Percentiles rank a stretch among this genome's conserved stretches.
phyloP scores from a whole-genome alignment of 2,888 invertebrate genomes.

The Napeogenes inachia region DNA sequence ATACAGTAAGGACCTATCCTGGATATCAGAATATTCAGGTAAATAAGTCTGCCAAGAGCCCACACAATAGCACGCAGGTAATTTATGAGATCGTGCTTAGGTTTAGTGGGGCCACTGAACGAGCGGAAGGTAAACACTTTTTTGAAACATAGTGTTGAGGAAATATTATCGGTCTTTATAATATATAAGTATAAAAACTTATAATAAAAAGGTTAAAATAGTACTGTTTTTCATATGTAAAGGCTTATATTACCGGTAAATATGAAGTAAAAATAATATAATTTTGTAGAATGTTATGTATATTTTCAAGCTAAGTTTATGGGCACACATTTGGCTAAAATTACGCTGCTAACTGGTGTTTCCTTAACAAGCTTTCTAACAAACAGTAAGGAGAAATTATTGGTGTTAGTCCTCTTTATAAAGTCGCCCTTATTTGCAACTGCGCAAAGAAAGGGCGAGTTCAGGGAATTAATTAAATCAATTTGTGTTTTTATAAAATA shows the following conservation, averaged over 20 bases:
- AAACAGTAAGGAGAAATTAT: constrained; percentile 66
- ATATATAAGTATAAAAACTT: too few species aligned
- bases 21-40: constrained; percentile 51
- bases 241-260: neutral
- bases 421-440: constrained; percentile 32
- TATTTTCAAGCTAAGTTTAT: constrained; percentile 25
- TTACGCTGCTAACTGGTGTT: constrained; percentile 60
- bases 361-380: constrained; percentile 69
- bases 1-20: constrained; percentile 6
- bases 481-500: constrained; percentile 6
- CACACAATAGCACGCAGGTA: constrained; percentile 63
- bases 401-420: constrained; percentile 43
- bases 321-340: constrained; percentile 56
- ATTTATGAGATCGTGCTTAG: constrained; percentile 67
- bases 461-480: constrained; percentile 9
- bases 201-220: too few species aligned
- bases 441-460: constrained; percentile 12
- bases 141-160: neutral
- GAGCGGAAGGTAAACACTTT: constrained; percentile 24
- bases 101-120: constrained; percentile 40
- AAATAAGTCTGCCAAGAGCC: constrained; percentile 68
- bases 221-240: neutral
- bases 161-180: neutral
- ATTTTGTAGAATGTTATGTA: neutral
- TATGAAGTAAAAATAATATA: neutral